phyloP scores from a whole-genome alignment of 2,797 vertebrate genomes.

The Champsocephalus esox region DNA sequence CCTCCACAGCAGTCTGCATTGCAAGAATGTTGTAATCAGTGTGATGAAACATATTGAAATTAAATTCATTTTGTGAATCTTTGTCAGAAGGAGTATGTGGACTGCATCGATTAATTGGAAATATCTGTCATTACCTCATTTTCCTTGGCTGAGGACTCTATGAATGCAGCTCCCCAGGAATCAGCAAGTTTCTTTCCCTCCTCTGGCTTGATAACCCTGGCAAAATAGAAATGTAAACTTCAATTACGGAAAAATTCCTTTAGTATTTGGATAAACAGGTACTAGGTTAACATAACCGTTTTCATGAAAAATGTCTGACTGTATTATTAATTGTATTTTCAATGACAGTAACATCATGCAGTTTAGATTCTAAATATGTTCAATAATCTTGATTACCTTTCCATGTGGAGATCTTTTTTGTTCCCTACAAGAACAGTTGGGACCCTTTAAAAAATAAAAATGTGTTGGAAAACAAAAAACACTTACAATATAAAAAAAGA shows the following conservation, averaged over 20 bases:
- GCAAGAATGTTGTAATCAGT: constrained; percentile 19
- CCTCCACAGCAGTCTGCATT: constrained; percentile 86
- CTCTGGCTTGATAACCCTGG: constrained; percentile 88
- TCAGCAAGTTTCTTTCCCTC: constrained; percentile 91
- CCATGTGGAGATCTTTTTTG: constrained; percentile 91
- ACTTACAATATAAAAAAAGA: not conserved
- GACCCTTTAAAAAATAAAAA: constrained; percentile 78
- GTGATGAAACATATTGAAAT: no score
- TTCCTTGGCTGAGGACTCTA: constrained; percentile 92
- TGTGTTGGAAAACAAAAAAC: constrained; percentile 28
- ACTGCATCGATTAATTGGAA: not conserved
- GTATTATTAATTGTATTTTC: not conserved
- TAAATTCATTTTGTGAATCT: not conserved
- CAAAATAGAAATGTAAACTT: not conserved
- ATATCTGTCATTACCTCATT: constrained; percentile 83
- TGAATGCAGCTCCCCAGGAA: constrained; percentile 89
- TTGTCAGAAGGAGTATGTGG: not conserved
- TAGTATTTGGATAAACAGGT: not conserved
- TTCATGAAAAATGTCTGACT: not conserved
- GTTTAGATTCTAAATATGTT: not conserved
- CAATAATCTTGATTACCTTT: constrained; percentile 80
- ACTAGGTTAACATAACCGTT: not conserved
- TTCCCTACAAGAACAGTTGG: constrained; percentile 92
- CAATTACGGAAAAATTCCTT: not conserved
- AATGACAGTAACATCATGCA: not conserved